phyloP scores from a whole-genome alignment of 2,888 invertebrate species.

The Mamestra brassicae region DNA sequence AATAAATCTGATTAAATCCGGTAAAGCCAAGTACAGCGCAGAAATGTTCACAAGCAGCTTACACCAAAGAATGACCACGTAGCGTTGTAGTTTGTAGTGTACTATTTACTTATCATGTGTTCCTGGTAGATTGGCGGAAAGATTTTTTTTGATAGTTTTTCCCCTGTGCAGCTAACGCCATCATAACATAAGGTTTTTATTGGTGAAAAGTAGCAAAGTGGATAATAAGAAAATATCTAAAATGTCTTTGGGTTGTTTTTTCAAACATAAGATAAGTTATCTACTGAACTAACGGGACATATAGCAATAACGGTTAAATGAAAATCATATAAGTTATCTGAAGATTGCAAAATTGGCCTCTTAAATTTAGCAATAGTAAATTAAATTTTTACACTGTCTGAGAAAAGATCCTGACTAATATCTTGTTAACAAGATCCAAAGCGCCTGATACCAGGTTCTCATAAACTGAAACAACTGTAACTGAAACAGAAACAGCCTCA shows the following conservation, averaged over 20 bases:
- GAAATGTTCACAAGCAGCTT: conserved; percentile 52
- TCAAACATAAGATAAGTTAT: too few relatives aligned
- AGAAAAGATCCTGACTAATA: background rate
- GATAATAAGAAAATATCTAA: too few relatives aligned
- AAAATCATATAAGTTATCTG: background rate
- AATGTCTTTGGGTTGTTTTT: too few relatives aligned
- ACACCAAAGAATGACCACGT: conserved; percentile 27
- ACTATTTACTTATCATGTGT: conserved; percentile 12
- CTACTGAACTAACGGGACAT: too few relatives aligned
- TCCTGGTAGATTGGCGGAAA: conserved; percentile 6
- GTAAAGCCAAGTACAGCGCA: conserved; percentile 26
- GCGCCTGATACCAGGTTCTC: conserved; percentile 19
- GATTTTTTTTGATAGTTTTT: background rate
- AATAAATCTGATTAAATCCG: conserved; percentile 51
- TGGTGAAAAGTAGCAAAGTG: too few relatives aligned
- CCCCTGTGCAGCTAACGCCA: too few relatives aligned
- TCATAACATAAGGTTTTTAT: too few relatives aligned
- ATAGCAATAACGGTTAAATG: too few relatives aligned
- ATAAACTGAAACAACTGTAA: conserved; percentile 20
- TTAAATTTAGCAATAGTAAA: background rate
- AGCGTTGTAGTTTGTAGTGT: conserved; percentile 23
- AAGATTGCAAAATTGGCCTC: background rate
- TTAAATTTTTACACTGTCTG: background rate
- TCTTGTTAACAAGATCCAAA: background rate
- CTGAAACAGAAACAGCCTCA: conserved; percentile 28